Evolutionary conservation across 2,797 vertebrate species (phyloP), one percentile per base, ranked within the genome.

Genomic region (Apogon hyalosoma): DNA sequence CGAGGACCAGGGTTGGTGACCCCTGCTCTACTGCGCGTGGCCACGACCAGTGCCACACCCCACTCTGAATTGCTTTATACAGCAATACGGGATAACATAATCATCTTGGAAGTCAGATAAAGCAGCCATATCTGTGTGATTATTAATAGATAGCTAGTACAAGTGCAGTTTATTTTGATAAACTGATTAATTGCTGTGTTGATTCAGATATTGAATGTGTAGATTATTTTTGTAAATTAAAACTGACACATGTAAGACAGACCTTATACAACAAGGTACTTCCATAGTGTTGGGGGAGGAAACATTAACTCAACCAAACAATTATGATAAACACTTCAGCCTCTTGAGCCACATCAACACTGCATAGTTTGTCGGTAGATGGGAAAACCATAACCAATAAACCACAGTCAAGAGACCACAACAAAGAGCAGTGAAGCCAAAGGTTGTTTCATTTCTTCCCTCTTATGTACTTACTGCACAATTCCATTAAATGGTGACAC

Each of bases 351-450:
- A 48, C 16, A 60, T 33, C 0, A 57, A 39, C 21, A 45, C 2
- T 7, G 11, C 16, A 21, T 41, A 9, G 11, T 60, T 40, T 24
- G 47, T 47, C 11, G 18, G 5, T 24, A 21, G 10, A 71, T 60
- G 50, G 38, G 46, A 63, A 57, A 77, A 16, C 3, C 19, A 48
- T 5, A 31, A 19, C 4, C 45, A 64, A 50, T 75, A 65, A 75
- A 79, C 12, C 24, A 46, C 19, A 7, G 12, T 42, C 24, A 58
- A 67, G 31, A 63, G 50, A 21, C 58, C 13, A 12, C 36, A 61
- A 6, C 1, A 39, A n/a, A 51, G 49, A 80, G 67, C 47, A n/a
- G 11, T 62, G 47, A 63, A 69, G 58, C 24, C 59, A 69, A 72
- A 74, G 47, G 53, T 75, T 77, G n/a, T 40, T 51, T 39, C 46